Conservation (phyloP, 1,140 invertebrate genomes). For the Cotesia chilonis region DNA sequence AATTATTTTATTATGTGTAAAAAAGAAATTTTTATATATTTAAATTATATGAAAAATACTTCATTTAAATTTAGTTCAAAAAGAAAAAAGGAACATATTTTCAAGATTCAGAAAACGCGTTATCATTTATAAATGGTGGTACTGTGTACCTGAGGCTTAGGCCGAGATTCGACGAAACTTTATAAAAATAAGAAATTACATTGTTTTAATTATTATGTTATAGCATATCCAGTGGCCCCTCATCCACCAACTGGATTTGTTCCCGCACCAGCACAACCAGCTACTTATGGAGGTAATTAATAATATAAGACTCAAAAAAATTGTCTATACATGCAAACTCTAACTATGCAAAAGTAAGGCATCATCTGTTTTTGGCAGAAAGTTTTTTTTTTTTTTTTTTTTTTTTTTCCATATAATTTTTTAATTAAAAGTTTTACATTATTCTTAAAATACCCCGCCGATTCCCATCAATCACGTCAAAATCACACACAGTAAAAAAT, state of each 20-base stretch:
- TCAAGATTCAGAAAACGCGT: conserved; percentile 45
- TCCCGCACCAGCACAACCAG: conserved; percentile 64
- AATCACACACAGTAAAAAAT: too few species aligned
- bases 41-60: background rate
- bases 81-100: background rate
- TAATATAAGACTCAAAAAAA: conserved; percentile 1
- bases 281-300: conserved; percentile 64
- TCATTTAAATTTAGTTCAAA: background rate
- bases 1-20: background rate
- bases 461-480: too few species aligned
- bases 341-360: too few species aligned
- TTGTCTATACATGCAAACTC: too few species aligned
- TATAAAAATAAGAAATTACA: background rate
- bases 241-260: conserved; percentile 67
- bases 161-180: conserved; percentile 2
- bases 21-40: conserved; percentile 7
- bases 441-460: background rate
- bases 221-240: conserved; percentile 66
- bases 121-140: conserved; percentile 58
- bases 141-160: conserved; percentile 63
- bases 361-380: too few species aligned
- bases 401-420: background rate
- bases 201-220: conserved; percentile 53
- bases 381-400: too few species aligned
- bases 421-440: background rate